phyloP scores from a whole-genome alignment of 2,888 invertebrate genomes.

The Drosophila incognita region DNA sequence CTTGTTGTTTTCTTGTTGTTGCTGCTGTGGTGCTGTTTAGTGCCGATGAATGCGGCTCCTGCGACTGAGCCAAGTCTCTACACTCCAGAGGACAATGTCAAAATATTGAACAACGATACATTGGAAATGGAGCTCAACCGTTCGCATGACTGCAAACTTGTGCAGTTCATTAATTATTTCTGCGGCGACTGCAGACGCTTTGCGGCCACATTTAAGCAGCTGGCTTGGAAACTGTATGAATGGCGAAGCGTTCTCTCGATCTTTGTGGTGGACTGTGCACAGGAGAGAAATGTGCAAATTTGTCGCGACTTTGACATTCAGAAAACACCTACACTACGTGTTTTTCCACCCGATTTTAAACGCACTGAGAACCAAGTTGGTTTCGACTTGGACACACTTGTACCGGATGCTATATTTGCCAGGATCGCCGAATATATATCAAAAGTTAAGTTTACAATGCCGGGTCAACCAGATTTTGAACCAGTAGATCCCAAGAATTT shows the following conservation, averaged over 20 bases:
- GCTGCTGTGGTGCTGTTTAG: conserved; percentile 6
- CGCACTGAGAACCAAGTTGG: conserved; percentile 25
- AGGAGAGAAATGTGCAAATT: conserved; percentile 43
- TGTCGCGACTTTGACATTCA: conserved; percentile 50
- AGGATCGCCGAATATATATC: conserved; percentile 20
- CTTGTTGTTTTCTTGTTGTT: conserved; percentile 20
- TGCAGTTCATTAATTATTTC: conserved; percentile 97
- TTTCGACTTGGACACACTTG: conserved; percentile 8
- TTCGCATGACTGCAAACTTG: conserved; percentile 35
- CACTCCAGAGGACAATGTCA: conserved; percentile 47
- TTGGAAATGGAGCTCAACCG: conserved; percentile 19
- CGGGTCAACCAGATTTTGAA: conserved; percentile 22
- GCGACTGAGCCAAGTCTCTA: conserved; percentile 50
- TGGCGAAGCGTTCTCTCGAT: conserved; percentile 48
- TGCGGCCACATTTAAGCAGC: conserved; percentile 87
- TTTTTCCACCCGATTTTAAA: conserved; percentile 34
- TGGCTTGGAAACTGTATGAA: conserved; percentile 30
- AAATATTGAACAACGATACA: conserved; percentile 30
- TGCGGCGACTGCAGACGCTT: conserved; percentile 96
- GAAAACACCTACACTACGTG: conserved; percentile 43
- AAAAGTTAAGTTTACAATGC: conserved; percentile 15
- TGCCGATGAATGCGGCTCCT: background rate
- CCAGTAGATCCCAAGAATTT: conserved; percentile 10
- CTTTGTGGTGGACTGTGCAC: conserved; percentile 60
- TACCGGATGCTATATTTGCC: conserved; percentile 4